phyloP scores from a whole-genome alignment of 2,113 vertebrate genomes.

The Scopus umbretta region DNA sequence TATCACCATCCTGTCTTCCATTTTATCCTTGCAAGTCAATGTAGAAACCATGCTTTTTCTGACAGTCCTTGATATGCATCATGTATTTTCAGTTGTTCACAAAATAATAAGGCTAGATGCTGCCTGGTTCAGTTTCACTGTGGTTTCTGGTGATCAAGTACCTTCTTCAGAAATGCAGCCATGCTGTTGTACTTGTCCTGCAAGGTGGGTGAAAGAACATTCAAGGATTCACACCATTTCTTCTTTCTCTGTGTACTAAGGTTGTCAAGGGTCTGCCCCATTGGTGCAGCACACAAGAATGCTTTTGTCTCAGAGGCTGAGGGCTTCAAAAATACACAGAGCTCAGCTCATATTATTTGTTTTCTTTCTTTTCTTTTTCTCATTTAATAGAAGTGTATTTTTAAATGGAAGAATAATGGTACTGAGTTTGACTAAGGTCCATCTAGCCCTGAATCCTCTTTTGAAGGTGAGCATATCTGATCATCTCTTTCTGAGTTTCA shows the following conservation, averaged over 20 bases:
- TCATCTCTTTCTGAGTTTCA: background rate
- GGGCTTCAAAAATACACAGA: background rate
- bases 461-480: background rate
- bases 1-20: accelerated
- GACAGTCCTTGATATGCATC: background rate
- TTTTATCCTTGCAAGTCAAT: background rate
- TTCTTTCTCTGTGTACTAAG: background rate
- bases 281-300: accelerated
- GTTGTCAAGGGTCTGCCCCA: background rate
- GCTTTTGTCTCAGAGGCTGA: background rate
- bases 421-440: background rate
- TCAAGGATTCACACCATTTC: background rate
- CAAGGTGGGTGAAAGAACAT: background rate
- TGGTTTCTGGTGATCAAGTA: background rate
- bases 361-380: background rate
- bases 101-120: background rate
- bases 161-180: background rate
- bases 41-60: background rate
- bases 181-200: background rate
- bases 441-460: background rate
- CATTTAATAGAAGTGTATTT: background rate
- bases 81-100: background rate
- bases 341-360: background rate
- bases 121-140: background rate
- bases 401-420: background rate